Percentiles rank a stretch among this genome's conserved stretches.
phyloP scores from a whole-genome alignment of 2,113 vertebrate species.

The Laterallus jamaicensis region DNA sequence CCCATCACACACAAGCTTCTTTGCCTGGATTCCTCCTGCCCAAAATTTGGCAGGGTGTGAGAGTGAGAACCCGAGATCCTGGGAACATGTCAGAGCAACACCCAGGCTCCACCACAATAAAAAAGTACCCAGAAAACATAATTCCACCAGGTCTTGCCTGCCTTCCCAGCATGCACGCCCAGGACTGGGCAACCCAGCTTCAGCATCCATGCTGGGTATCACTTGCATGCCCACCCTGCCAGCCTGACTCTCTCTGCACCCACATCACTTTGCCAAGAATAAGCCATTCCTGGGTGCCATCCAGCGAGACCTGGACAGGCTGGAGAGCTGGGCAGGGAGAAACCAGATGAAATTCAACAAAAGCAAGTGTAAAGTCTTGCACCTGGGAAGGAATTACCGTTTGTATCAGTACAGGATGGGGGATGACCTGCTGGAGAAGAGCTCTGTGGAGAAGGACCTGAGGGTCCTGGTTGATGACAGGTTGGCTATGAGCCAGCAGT shows the following conservation, averaged over 20 bases:
- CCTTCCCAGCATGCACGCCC: neutral
- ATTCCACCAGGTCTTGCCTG: neutral
- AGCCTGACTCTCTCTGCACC: neutral
- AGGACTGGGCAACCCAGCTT: neutral
- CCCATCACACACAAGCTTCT: neutral
- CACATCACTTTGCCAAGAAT: neutral
- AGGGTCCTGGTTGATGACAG: no score
- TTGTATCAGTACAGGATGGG: no score
- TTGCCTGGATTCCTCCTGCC: neutral
- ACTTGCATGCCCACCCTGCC: accelerated
- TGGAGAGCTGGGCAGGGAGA: no score
- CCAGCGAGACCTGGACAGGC: no score
- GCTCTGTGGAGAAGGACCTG: no score
- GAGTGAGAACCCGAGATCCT: neutral
- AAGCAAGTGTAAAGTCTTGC: no score
- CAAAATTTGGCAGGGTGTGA: neutral
- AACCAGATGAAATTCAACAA: no score
- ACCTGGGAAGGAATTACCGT: no score
- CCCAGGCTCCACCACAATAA: neutral
- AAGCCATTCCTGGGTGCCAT: neutral
- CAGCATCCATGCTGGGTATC: neutral
- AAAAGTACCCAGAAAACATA: neutral
- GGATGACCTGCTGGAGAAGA: no score
- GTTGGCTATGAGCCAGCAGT: no score
- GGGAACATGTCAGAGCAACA: neutral